Evolutionary conservation across 2,888 invertebrate species (phyloP).

Genomic region (Drosophila falleni): DNA sequence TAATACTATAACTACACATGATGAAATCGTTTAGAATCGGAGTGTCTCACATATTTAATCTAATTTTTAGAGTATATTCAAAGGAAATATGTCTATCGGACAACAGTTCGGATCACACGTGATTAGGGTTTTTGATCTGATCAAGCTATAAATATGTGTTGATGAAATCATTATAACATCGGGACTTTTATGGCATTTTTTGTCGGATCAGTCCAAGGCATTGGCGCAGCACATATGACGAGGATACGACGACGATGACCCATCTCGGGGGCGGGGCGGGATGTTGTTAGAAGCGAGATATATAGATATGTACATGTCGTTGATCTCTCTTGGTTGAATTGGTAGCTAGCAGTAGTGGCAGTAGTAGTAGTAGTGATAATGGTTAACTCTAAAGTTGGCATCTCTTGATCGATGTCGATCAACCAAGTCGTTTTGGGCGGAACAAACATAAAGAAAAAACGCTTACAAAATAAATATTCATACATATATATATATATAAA

Average conservation of each 20-base stretch:
- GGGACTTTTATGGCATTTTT: conserved; percentile 19
- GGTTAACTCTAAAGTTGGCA: conserved; percentile 59
- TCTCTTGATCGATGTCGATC: conserved; percentile 64
- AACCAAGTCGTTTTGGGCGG: conserved; percentile 59
- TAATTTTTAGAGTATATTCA: neutral
- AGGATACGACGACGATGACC: conserved; percentile 42
- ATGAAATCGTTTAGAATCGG: no score
- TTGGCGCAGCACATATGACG: conserved; percentile 50
- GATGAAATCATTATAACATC: conserved; percentile 25
- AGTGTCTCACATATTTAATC: neutral
- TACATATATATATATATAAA: conserved; percentile 32
- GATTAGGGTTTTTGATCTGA: neutral
- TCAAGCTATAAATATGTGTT: conserved; percentile 22
- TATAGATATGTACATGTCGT: conserved; percentile 39
- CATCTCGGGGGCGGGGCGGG: conserved; percentile 23
- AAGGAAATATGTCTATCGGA: conserved; percentile 2
- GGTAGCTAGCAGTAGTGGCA: conserved; percentile 28
- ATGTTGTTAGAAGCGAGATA: conserved; percentile 49
- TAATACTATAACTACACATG: neutral
- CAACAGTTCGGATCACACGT: conserved; percentile 8
- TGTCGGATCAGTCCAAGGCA: conserved; percentile 32
- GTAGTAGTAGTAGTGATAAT: conserved; percentile 41
- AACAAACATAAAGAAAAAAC: conserved; percentile 66
- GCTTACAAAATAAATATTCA: conserved; percentile 66
- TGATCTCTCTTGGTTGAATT: conserved; percentile 28